Base-by-base conservation (phyloP, 1,140 invertebrate genomes). In the Macrostomum lignano region DNA sequence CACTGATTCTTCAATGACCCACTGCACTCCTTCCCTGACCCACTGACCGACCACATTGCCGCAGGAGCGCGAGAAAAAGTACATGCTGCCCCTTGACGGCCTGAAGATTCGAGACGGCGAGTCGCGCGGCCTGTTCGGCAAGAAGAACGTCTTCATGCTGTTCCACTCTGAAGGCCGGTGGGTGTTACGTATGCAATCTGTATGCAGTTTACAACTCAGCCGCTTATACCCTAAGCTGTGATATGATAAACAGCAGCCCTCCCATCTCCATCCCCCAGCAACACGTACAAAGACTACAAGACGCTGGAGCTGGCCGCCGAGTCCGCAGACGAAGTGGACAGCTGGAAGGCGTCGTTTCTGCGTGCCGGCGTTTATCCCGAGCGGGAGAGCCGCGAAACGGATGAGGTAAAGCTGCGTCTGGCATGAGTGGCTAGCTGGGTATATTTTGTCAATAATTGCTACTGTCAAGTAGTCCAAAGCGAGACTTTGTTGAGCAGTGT, bases 291-390 rank as follows among this genome's bases (percentile, higher is more conserved):
- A 38, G 53, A 56, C 30, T 54, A 55, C 40, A 55, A 55, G 35
- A 50, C 54, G 36, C 40, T 58, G 33, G 88, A 98, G 61, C 65
- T 98, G 49, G 88, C 82, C 31, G 91, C 82, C 50, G 82, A 93
- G 57, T 91, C 70, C 29, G 73, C 86, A 49, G 91, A 98, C 49
- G 88, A 96, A 42, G 79, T 96, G n/a, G 91, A 98, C 59, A 88
- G 82, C 4, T 98, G 91, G 91, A 98, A 98, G 60, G 91, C 91
- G 1, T 93, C 84, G 2, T 93, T 98, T 61, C 64, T 98, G 3
- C 67, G 91, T 37, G 91, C 91, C 40, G 91, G 91, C 33, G 88
- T 98, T 10, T 98, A 98, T 62, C 88, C 88, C 0, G 88, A 96
- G 52, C 86, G 91, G 58, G 65, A 68, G 31, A 72, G 73, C 6